Base-by-base conservation (phyloP, 2,888 invertebrate genomes). In the Troides helena region DNA sequence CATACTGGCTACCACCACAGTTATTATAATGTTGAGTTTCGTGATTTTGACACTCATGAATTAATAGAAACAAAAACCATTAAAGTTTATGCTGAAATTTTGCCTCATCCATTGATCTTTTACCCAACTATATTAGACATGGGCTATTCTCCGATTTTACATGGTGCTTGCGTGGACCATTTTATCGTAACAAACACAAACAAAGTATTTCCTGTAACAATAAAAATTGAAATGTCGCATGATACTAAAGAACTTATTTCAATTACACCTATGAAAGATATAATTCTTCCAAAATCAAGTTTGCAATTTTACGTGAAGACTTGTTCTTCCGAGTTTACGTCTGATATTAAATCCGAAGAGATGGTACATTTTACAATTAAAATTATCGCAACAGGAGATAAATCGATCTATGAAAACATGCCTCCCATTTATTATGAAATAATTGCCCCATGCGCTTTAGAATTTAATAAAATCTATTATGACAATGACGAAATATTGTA, bases 341-440 rank as follows among this genome's bases (percentile, higher is more conserved):
- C 65, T 17, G 62, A 66, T 25, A 68, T 74, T 36, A 74, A 76
- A 56, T 66, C 68, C 0, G 79, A 87, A 6, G 81, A 87, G 61
- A 79, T 84, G 21, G 85, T 78, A 43, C 83, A 87, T 80, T 87
- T 90, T 73, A 89, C 87, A 4, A 75, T 90, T 43, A 86, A 91
- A 82, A 84, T 91, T 67, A 74, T 80, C 62, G 69, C 86, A 17
- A 70, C 69, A 56, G 90, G 89, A 2, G 71, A 81, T 71, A 77
- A 81, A 74, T 57, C 77, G 6, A 71, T 89, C 14, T 90, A 85
- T 72, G 69, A 75, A 30, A 81, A 86, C 72, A 77, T 84, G 0
- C 88, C 88, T 46, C 88, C 87, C 18, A 74, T 85, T 18, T 90
- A 82, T 76, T 89, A 88, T 68, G 90, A 90, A 81, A 78, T 90